Percentiles rank a stretch among this genome's conserved stretches.
These are phyloP conservation scores for Meteorus sp. DNA, from an alignment of 1,140 invertebrate species.

Conservation along the genomic window DNA sequence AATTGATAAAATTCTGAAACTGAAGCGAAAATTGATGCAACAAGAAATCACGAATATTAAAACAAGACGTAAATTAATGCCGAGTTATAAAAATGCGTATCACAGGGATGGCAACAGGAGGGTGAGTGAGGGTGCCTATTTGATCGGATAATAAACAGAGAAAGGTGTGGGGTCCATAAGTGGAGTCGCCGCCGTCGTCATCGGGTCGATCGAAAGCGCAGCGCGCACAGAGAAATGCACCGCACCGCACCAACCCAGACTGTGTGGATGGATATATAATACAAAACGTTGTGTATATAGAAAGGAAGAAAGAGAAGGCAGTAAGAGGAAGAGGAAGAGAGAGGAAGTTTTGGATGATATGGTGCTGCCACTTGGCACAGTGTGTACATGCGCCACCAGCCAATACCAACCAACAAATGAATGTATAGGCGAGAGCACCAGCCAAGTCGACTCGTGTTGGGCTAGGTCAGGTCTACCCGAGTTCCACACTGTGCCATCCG, in stretches of 20 bases:
- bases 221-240: slow-evolving; percentile 54
- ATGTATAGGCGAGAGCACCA: slow-evolving; percentile 35
- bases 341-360: no score
- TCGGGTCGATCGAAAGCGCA: slow-evolving; percentile 59
- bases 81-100: slow-evolving; percentile 12
- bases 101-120: slow-evolving; percentile 9
- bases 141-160: slow-evolving; percentile 31
- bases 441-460: slow-evolving; percentile 56
- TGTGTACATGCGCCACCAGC: slow-evolving; percentile 40
- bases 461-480: slow-evolving; percentile 59
- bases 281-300: no score
- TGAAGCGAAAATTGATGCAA: no score
- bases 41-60: slow-evolving; percentile 7
- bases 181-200: slow-evolving; percentile 33
- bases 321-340: no score
- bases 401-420: slow-evolving; percentile 45
- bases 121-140: no score
- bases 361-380: slow-evolving; percentile 15
- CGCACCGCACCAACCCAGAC: slow-evolving; percentile 45
- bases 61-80: no score
- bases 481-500: slow-evolving; percentile 48
- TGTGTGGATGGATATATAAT: no score
- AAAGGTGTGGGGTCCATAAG: slow-evolving; percentile 15
- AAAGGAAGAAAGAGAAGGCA: no score
- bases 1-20: no score